Conservation (phyloP, 2,888 invertebrate species). For the Acleris holmiana region DNA sequence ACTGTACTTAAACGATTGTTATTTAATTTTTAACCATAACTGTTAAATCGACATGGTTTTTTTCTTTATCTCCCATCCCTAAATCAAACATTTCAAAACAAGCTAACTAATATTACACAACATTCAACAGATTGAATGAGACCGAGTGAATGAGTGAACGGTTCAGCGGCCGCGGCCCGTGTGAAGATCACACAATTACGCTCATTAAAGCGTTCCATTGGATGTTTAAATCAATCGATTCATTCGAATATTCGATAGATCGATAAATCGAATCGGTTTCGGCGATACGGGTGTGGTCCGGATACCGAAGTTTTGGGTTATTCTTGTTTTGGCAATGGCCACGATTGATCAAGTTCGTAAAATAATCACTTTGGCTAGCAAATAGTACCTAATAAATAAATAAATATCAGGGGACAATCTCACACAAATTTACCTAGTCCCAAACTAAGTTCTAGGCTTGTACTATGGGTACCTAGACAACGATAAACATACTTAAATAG, state of each 20-base stretch:
- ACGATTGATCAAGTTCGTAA: no score
- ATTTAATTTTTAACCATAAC: no score
- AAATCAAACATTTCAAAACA: constrained; percentile 36
- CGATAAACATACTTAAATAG: no score
- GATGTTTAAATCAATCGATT: constrained; percentile 57
- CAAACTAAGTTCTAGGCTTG: no score
- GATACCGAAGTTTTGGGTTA: constrained; percentile 34
- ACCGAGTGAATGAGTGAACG: constrained; percentile 20
- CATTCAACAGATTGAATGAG: constrained; percentile 27
- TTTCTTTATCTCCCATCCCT: neutral
- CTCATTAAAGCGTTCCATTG: constrained; percentile 38
- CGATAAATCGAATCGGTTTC: constrained; percentile 42
- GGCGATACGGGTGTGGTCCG: constrained; percentile 51
- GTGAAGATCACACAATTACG: constrained; percentile 36
- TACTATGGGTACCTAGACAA: no score
- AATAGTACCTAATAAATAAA: no score
- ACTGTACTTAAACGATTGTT: no score
- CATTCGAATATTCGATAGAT: constrained; percentile 43
- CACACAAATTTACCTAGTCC: no score
- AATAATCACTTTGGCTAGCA: no score
- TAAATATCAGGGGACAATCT: no score
- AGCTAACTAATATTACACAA: constrained; percentile 27
- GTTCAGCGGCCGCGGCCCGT: constrained; percentile 23
- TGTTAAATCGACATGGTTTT: neutral
- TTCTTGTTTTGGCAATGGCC: neutral